Conservation (phyloP, 2,113 vertebrate genomes). For the Strix uralensis region DNA sequence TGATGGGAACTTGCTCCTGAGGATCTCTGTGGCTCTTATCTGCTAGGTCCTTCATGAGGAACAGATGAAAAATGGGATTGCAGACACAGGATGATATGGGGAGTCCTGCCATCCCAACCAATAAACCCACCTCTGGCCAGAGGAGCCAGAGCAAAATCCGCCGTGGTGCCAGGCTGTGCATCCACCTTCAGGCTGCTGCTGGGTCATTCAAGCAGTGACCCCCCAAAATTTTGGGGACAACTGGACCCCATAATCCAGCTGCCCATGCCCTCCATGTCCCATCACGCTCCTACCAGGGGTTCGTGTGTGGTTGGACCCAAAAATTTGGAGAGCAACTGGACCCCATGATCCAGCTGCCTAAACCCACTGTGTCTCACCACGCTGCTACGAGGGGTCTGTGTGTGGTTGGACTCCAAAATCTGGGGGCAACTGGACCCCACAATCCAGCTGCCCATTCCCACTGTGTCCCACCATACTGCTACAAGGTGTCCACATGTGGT, state of each 20-base stretch:
- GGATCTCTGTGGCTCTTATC: background rate
- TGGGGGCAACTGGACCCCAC: background rate
- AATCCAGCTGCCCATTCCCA: background rate
- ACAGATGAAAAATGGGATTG: background rate
- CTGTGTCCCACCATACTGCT: background rate
- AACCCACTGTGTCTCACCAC: background rate
- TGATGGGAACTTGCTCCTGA: background rate
- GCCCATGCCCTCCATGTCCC: background rate
- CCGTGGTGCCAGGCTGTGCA: rapidly evolving
- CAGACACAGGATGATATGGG: rapidly evolving
- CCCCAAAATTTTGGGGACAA: background rate
- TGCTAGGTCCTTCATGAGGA: background rate
- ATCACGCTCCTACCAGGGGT: rapidly evolving
- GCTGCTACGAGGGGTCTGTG: background rate
- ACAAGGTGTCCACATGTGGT: rapidly evolving
- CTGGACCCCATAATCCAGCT: background rate
- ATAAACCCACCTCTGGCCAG: background rate
- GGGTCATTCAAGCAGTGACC: background rate
- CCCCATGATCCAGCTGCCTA: background rate
- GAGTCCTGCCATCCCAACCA: too few relatives aligned
- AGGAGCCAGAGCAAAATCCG: background rate
- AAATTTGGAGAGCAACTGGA: background rate
- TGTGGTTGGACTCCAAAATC: background rate
- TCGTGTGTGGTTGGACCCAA: background rate
- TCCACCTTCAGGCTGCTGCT: background rate